Percentiles rank a stretch among this genome's conserved stretches.
phyloP scores from a whole-genome alignment of 2,113 vertebrate genomes.

The Aepyceros melampus region DNA sequence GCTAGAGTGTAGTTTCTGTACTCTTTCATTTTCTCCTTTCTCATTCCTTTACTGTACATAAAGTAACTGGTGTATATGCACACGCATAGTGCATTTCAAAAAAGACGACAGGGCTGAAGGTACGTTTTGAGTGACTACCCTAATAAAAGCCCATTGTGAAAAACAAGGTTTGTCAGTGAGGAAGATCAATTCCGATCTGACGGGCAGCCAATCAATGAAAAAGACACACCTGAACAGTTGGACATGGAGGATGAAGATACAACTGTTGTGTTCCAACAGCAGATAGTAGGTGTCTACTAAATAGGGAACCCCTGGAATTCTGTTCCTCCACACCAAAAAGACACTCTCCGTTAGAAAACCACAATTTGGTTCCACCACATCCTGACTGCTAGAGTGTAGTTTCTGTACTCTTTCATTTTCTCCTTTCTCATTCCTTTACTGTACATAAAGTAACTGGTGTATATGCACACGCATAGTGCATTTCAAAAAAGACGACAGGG shows the following conservation, averaged over 20 bases:
- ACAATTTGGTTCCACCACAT: not conserved
- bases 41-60: not conserved
- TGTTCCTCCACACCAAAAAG: not conserved
- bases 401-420: not conserved
- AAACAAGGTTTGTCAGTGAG: not conserved
- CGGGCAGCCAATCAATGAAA: not conserved
- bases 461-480: too few relatives aligned
- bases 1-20: not conserved
- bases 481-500: too few relatives aligned
- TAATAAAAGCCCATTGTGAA: too few relatives aligned
- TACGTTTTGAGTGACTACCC: too few relatives aligned
- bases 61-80: not conserved
- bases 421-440: not conserved
- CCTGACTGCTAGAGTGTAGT: not conserved
- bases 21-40: not conserved
- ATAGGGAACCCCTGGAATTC: not conserved
- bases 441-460: not conserved
- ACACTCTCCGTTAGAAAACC: not conserved
- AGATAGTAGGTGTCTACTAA: not conserved
- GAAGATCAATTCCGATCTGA: not conserved
- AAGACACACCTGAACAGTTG: not conserved
- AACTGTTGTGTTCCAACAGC: not conserved
- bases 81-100: not conserved
- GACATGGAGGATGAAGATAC: not conserved
- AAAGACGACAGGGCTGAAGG: too few relatives aligned